Conservation (phyloP, 2,113 vertebrate species). For the Conger conger region DNA sequence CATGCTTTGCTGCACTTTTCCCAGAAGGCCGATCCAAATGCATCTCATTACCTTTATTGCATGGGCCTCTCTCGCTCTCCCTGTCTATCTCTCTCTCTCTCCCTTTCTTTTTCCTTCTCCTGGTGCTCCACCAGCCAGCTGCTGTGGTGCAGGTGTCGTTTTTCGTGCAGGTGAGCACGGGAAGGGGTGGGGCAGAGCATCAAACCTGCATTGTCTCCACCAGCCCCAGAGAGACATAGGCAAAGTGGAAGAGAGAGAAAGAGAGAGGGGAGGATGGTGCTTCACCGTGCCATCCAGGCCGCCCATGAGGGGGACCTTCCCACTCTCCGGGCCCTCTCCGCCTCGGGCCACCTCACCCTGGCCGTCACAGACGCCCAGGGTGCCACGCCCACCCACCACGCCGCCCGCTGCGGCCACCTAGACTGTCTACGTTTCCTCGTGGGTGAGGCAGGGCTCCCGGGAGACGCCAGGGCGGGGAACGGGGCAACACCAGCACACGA, state of each 20-base stretch:
- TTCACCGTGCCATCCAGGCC: conserved; percentile 70
- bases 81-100: conserved; percentile 2
- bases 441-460: conserved; percentile 56
- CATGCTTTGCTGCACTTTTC: conserved; percentile 55
- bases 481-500: conserved; percentile 77
- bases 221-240: neutral
- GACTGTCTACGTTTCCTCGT: conserved; percentile 77
- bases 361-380: conserved; percentile 68
- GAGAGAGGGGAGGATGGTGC: conserved; percentile 59
- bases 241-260: conserved; percentile 16
- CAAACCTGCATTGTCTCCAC: conserved; percentile 33
- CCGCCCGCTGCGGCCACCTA: conserved; percentile 71
- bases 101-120: conserved; percentile 1
- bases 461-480: conserved; percentile 72
- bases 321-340: conserved; percentile 61
- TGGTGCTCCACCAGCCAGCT: conserved; percentile 54
- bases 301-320: conserved; percentile 68
- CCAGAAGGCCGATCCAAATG: conserved; percentile 53
- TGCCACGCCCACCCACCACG: conserved; percentile 77
- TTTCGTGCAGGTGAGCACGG: neutral
- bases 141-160: conserved; percentile 24
- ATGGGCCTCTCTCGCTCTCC: neutral
- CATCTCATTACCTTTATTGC: conserved; percentile 47
- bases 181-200: conserved; percentile 18
- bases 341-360: conserved; percentile 55